Evolutionary conservation across 2,888 invertebrate genomes (phyloP).

Genomic region (Hirtodrosophila alboralis): DNA sequence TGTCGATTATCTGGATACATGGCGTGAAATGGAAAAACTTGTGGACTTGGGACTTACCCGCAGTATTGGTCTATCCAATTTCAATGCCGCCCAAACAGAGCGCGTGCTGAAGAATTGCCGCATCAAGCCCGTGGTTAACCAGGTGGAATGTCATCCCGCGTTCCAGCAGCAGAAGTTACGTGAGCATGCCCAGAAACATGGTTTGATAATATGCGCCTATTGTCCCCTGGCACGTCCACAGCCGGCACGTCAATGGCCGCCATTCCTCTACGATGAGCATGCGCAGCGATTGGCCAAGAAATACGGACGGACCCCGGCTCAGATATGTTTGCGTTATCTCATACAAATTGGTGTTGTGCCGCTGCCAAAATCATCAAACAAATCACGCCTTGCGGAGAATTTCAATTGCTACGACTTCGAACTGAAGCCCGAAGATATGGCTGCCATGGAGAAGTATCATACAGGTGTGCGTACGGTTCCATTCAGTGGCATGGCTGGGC

Average conservation of each 20-base stretch:
- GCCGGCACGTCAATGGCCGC: constrained; percentile 86
- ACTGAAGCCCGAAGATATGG: constrained; percentile 85
- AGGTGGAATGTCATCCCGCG: constrained; percentile 83
- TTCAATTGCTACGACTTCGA: constrained; percentile 86
- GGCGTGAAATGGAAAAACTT: constrained; percentile 82
- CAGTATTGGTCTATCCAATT: constrained; percentile 82
- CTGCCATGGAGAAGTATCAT: constrained; percentile 68
- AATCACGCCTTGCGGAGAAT: constrained; percentile 85
- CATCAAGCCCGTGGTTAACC: constrained; percentile 82
- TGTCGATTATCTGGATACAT: constrained; percentile 82
- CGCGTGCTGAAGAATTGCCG: constrained; percentile 78
- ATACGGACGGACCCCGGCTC: constrained; percentile 87
- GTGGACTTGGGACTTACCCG: constrained; percentile 79
- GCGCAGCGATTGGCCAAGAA: constrained; percentile 86
- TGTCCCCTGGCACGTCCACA: constrained; percentile 89
- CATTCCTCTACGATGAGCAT: constrained; percentile 80
- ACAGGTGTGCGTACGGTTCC: constrained; percentile 78
- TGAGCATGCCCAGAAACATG: constrained; percentile 87
- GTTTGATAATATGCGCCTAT: constrained; percentile 89
- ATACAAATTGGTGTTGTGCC: constrained; percentile 85
- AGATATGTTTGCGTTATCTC: constrained; percentile 87
- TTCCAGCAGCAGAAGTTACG: constrained; percentile 85
- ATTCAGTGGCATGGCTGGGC: constrained; percentile 78
- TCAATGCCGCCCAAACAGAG: constrained; percentile 81
- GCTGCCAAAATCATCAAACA: constrained; percentile 86